Base-by-base conservation (phyloP, 2,888 invertebrate species). In the Margaritifera margaritifera region DNA sequence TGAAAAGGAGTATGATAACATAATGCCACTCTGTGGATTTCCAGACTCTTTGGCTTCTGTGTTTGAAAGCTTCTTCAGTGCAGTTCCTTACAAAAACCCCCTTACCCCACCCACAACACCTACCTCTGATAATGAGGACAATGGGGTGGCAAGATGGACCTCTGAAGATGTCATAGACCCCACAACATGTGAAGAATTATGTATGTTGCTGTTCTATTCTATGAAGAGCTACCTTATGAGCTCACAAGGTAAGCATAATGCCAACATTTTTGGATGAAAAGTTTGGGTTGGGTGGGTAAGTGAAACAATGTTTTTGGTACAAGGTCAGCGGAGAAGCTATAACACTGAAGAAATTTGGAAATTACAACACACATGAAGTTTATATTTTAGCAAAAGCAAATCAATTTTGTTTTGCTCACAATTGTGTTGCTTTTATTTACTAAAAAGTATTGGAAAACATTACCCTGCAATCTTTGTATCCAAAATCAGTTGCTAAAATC, bases 71-170 rank as follows among this genome's bases (percentile, higher is more conserved):
- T 79, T 79, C 65, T 82, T 75, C 50, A 64, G 71, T 69, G 80
- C 71, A 64, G 19, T 19, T 54, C 79, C 79, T 4, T 71, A 74
- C 51, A 70, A 68, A 42, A 74, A 71, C 56, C 74, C 65, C 5
- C 53, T 78, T 24, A 78, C 78, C 6, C 81, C 81, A n/a, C 80
- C 81, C 6, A 77, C 75, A 0, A 78, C 82, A 2, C 80, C 82
- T n/a, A 55, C 31, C 51, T 24, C 50, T 42, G 6, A 62, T 27
- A 31, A 67, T 2, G 67, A 62, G 8, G 8, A 56, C 20, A 15
- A 50, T 8, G 27, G 51, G 18, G 65, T 27, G 19, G 74, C 18
- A 2, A 62, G 65, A 24, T 75, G 70, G 52, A 59, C 76, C 24
- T 42, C 74, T 6, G 70, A 68, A 8, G 69, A 75, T 56, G 71